These are phyloP conservation scores for Trilocha varians DNA, from an alignment of 2,888 invertebrate species.

Conservation along the genomic window DNA sequence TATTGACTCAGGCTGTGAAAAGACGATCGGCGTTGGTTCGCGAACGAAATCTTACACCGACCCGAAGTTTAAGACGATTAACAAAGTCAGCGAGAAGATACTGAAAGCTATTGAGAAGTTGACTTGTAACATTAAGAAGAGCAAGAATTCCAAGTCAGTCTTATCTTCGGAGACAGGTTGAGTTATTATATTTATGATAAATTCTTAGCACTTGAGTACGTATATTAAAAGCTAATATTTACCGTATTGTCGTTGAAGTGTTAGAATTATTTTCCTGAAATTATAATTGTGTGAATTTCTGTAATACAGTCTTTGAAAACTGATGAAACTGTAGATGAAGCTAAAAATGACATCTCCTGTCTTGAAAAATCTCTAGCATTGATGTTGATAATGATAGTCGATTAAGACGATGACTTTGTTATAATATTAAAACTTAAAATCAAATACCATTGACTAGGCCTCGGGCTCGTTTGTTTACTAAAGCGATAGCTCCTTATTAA, in stretches of 20 bases:
- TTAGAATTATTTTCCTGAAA: too few species aligned
- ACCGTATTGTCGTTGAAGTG: neutral
- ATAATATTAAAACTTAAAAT: too few species aligned
- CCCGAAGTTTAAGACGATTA: conserved; percentile 64
- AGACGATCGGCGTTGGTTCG: conserved; percentile 41
- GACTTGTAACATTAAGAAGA: conserved; percentile 55
- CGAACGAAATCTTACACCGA: conserved; percentile 61
- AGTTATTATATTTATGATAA: neutral
- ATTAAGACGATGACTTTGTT: too few species aligned
- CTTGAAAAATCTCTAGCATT: too few species aligned
- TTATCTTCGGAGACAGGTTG: neutral
- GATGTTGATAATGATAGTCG: too few species aligned
- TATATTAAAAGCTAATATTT: neutral
- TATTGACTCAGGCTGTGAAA: conserved; percentile 51
- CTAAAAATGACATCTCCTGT: too few species aligned
- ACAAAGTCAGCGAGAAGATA: conserved; percentile 67
- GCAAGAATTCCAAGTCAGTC: conserved; percentile 21
- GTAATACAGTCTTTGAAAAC: too few species aligned
- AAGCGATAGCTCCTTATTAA: too few species aligned
- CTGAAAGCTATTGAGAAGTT: conserved; percentile 57
- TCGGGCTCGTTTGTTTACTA: too few species aligned
- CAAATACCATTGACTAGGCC: too few species aligned
- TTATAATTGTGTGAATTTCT: too few species aligned
- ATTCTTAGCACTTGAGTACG: neutral
- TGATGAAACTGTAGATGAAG: too few species aligned